Base-by-base conservation (phyloP, 1,140 invertebrate species). In the Babylonia areolata region DNA sequence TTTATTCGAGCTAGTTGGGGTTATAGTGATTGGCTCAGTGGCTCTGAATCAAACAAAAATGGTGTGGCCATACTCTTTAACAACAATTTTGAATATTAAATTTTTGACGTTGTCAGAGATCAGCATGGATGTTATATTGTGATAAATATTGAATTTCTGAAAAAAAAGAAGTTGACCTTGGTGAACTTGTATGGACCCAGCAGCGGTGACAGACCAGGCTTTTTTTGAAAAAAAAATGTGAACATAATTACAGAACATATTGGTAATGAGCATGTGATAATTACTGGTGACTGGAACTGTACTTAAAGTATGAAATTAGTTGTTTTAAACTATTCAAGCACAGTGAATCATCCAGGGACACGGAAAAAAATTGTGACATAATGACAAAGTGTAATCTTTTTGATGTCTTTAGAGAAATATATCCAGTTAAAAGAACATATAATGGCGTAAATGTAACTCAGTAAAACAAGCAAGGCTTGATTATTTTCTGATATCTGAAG, bases 151-250 rank as follows among this genome's bases (percentile, higher is more conserved):
- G 40, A 51, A 0, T 28, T 42, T 81, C n/a, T 6, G 6, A 51
- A 81, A 39, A 81, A 54, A 31, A 35, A 28, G 1, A 35, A 28
- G 1, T 39, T 81, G 12, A 81, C 79, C 17, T n/a, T 81, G 2
- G 51, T 81, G 33, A 81, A 81, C 79, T 23, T 81, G 46, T 46
- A 81, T 33, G 51, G 79, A n/a, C n/a, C 79, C 79, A 51, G 51
- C n/a, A 23, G 51, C 9, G 51, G 79, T 33, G 40, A 81, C 11
- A 33, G 12, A 9, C 79, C 40, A 20, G 79, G 35, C 6, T 75
- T 75, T 79, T 46, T 81, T 81, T 51, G 20, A 42, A 46, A 39
- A n/a, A n/a, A 39, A 15, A n/a, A 9, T 54, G 79, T 11, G 40
- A 81, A 81, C 40, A 81, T 31, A 39, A n/a, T n/a, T n/a, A n/a